Base-by-base conservation (phyloP, 2,797 vertebrate species). In the Rhynchonycteris naso region DNA sequence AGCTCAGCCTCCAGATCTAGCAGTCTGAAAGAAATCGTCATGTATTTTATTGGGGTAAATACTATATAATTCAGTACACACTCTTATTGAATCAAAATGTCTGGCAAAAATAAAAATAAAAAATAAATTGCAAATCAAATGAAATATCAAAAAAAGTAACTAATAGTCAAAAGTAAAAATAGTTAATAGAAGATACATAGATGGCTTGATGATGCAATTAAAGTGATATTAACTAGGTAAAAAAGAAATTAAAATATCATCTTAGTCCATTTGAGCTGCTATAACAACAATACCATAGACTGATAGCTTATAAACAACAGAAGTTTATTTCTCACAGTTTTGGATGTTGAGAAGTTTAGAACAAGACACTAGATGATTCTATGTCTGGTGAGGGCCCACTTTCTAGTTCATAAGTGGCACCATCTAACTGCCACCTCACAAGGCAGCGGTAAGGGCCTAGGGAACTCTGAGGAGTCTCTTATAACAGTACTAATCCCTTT, bases 91-190 rank as follows among this genome's bases (percentile, higher is more conserved):
- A 85, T 47, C 28, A 85, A 90, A 79, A 56, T 63, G 6, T 66
- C 18, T 75, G 52, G 3, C 8, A 59, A n/a, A 43, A n/a, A n/a
- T n/a, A n/a, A 71, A 76, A 50, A 6, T 14, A n/a, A 86, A 86
- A 6, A 24, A n/a, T 80, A 86, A 35, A 21, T 4, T 88, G 2
- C 26, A 87, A 75, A 26, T 26, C 21, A 52, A 12, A 63, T 54
- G 9, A 71, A 94, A 21, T 22, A 26, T 10, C 7, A 2, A 52
- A 47, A 66, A 50, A 76, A 86, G 5, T 69, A 21, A 56, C 12
- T 30, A 75, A 52, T 24, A 81, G 33, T 89, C 13, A 28, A 90
- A 88, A 88, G 26, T 71, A 93, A 22, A 87, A 93, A 22, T 43
- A 58, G 21, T 72, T 13, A 33, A 24, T 7, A 75, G 43, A 63